A percentile compares a stretch with the other conserved stretches of the same genome.
Conservation (phyloP, 2,888 invertebrate genomes). For the Entomobrya multifasciata region DNA sequence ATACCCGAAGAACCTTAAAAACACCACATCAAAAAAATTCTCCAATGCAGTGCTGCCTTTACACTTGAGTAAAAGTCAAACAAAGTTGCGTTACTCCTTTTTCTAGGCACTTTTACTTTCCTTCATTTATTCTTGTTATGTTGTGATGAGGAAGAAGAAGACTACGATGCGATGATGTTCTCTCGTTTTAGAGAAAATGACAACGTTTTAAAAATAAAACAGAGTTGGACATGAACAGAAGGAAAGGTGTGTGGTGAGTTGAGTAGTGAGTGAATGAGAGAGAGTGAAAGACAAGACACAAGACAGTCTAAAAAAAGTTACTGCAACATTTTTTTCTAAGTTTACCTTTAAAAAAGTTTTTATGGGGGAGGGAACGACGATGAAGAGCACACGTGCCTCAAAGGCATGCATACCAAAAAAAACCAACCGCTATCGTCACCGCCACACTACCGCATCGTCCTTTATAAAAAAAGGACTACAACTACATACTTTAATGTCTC, state of each 20-base stretch:
- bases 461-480: background rate
- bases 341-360: background rate
- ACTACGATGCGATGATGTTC: background rate
- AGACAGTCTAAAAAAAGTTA: background rate
- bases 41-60: too few species aligned
- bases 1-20: too few species aligned
- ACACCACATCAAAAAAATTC: constrained; percentile 1
- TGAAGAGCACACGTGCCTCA: background rate
- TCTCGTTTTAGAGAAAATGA: background rate
- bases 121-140: background rate
- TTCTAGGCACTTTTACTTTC: background rate
- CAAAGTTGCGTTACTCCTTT: background rate
- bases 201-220: constrained; percentile 6
- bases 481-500: background rate
- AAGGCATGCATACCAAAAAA: too few species aligned
- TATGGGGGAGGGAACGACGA: background rate
- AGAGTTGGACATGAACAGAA: background rate
- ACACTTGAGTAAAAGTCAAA: constrained; percentile 7
- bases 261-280: background rate
- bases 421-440: background rate
- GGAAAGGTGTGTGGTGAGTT: too few species aligned
- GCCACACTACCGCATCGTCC: background rate
- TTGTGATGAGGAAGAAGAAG: too few species aligned
- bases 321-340: background rate
- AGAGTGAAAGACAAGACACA: background rate